Percentiles rank a stretch among this genome's conserved stretches.
Conservation (phyloP, 2,113 vertebrate species). For the Mola mola region DNA sequence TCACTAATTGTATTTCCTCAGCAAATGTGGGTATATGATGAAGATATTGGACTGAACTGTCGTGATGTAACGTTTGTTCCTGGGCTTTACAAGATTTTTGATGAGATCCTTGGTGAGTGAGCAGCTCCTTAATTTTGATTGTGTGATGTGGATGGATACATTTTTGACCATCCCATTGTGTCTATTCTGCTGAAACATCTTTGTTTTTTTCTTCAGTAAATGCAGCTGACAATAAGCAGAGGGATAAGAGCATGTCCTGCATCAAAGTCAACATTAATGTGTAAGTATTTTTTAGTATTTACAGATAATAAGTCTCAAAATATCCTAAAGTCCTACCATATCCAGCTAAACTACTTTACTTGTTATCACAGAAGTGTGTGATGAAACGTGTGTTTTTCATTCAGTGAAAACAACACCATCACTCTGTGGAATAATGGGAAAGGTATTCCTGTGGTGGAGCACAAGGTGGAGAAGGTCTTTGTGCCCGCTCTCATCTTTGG, state of each 20-base stretch:
- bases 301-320: too few relatives aligned
- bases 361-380: not conserved
- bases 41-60: constrained; percentile 88
- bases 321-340: not conserved
- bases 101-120: constrained; percentile 95
- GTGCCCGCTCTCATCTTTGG: constrained; percentile 99
- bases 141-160: not conserved
- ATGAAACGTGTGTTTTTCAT: not conserved
- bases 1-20: constrained; percentile 58
- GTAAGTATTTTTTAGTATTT: constrained; percentile 82
- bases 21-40: constrained; percentile 99
- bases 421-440: constrained; percentile 98
- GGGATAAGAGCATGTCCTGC: constrained; percentile 93
- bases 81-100: constrained; percentile 98
- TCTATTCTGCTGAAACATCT: not conserved
- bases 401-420: constrained; percentile 94
- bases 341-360: not conserved
- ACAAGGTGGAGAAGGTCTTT: constrained; percentile 96
- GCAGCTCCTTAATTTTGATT: not conserved
- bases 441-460: constrained; percentile 96
- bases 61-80: constrained; percentile 95
- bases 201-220: constrained; percentile 83
- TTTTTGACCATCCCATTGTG: not conserved
- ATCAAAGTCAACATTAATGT: constrained; percentile 93
- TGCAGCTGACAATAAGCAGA: constrained; percentile 98